A percentile compares a stretch with the other conserved stretches of the same genome.
These are phyloP conservation scores for Oriolus oriolus DNA, from an alignment of 2,113 vertebrate genomes.

Conservation along the genomic window DNA sequence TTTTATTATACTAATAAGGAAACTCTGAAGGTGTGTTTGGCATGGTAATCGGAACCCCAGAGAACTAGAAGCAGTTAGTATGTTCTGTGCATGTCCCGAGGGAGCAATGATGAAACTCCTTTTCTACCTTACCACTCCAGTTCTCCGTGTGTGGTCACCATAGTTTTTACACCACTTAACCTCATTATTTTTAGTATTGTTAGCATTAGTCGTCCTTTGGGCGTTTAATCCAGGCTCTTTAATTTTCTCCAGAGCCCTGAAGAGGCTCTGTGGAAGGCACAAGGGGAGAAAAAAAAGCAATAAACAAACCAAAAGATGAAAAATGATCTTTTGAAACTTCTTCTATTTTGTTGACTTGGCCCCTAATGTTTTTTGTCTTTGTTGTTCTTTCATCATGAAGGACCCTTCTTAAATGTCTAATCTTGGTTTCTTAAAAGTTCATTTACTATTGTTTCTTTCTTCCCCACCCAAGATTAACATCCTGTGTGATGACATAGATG, in stretches of 20 bases:
- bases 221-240: constrained; percentile 62
- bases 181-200: constrained; percentile 53
- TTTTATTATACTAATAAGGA: constrained; percentile 71
- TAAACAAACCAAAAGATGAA: constrained; percentile 24
- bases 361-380: constrained; percentile 25
- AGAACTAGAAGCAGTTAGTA: constrained; percentile 19
- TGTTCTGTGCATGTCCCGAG: constrained; percentile 44
- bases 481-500: constrained; percentile 58
- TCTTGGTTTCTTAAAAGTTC: constrained; percentile 48
- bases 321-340: constrained; percentile 33
- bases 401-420: neutral
- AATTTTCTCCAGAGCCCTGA: constrained; percentile 61
- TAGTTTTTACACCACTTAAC: constrained; percentile 11
- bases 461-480: constrained; percentile 59
- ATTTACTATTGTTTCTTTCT: constrained; percentile 55
- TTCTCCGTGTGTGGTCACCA: constrained; percentile 27
- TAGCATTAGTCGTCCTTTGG: constrained; percentile 60
- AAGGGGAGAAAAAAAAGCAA: neutral
- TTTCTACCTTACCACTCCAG: constrained; percentile 43
- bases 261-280: constrained; percentile 26
- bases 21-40: constrained; percentile 59
- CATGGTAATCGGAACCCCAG: constrained; percentile 64
- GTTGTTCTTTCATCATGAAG: constrained; percentile 30
- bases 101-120: constrained; percentile 77
- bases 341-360: neutral